These are phyloP conservation scores for Zaprionus camerounensis DNA, from an alignment of 1,140 invertebrate species.

Conservation along the genomic window DNA sequence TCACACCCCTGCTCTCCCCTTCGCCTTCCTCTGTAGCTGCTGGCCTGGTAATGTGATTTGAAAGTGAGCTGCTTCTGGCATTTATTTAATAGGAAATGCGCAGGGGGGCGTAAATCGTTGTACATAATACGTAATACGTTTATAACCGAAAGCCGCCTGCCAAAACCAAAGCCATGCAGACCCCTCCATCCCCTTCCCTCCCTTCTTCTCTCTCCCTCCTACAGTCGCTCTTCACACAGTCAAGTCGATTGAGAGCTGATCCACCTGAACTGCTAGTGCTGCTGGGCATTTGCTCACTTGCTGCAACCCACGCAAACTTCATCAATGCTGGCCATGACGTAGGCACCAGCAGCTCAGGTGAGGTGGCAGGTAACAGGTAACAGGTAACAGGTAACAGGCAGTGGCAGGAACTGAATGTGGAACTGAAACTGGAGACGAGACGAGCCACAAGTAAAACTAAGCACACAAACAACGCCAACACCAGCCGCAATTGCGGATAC, in stretches of 20 bases:
- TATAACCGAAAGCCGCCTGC: slow-evolving; percentile 39
- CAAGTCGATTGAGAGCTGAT: neutral
- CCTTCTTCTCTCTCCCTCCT: neutral
- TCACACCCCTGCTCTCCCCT: neutral
- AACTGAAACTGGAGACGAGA: neutral
- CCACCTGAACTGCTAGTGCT: neutral
- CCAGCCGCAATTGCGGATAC: slow-evolving; percentile 1
- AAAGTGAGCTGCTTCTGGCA: slow-evolving; percentile 75
- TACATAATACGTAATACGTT: slow-evolving; percentile 50
- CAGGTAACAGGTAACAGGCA: neutral
- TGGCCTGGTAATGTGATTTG: slow-evolving; percentile 61
- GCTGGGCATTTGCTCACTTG: slow-evolving; percentile 1
- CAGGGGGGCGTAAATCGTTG: slow-evolving; percentile 56
- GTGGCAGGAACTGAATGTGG: neutral
- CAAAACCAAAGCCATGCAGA: slow-evolving; percentile 17
- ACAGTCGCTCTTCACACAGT: neutral
- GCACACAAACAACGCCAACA: neutral
- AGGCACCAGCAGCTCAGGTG: neutral
- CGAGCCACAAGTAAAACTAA: neutral
- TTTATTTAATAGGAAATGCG: slow-evolving; percentile 71
- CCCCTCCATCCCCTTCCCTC: neutral
- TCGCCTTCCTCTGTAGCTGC: neutral
- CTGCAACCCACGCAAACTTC: slow-evolving; percentile 1
- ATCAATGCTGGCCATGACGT: slow-evolving; percentile 21
- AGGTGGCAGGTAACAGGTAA: neutral